A percentile compares a stretch with the other conserved stretches of the same genome.
Evolutionary conservation across 1,140 invertebrate species (phyloP).

Genomic region (Tetragonula clypearis): DNA sequence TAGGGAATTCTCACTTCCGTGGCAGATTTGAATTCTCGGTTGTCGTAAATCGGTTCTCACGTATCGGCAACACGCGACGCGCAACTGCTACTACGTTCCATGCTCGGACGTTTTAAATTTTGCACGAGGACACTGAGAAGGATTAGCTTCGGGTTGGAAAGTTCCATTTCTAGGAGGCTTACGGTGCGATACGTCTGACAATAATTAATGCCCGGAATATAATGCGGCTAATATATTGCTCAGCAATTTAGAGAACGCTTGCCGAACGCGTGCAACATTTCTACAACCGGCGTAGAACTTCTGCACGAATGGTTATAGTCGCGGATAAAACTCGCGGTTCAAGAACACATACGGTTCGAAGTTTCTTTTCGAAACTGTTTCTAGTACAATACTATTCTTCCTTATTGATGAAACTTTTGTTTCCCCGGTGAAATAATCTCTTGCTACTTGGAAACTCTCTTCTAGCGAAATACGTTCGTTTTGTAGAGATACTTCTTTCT

Average conservation of each 20-base stretch:
- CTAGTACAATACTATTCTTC: neutral
- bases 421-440: neutral
- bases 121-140: slow-evolving; percentile 16
- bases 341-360: neutral
- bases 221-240: slow-evolving; percentile 5
- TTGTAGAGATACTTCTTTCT: too few relatives aligned
- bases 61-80: too few relatives aligned
- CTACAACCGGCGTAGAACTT: neutral
- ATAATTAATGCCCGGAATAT: slow-evolving; percentile 36
- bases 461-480: neutral
- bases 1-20: neutral
- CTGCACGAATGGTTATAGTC: neutral
- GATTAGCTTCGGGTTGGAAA: slow-evolving; percentile 19
- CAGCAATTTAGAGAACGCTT: neutral
- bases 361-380: neutral
- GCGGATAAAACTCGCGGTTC: neutral
- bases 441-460: neutral
- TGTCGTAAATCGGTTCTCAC: slow-evolving; percentile 5
- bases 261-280: neutral
- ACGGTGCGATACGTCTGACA: neutral
- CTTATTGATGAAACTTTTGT: neutral
- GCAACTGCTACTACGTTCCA: neutral
- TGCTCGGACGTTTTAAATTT: slow-evolving; percentile 32
- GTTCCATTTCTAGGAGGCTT: slow-evolving; percentile 7
- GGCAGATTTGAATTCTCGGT: neutral